A percentile compares a stretch with the other conserved stretches of the same genome.
Conservation (phyloP, 1,140 invertebrate genomes). For the Conopomorpha cramerella region DNA sequence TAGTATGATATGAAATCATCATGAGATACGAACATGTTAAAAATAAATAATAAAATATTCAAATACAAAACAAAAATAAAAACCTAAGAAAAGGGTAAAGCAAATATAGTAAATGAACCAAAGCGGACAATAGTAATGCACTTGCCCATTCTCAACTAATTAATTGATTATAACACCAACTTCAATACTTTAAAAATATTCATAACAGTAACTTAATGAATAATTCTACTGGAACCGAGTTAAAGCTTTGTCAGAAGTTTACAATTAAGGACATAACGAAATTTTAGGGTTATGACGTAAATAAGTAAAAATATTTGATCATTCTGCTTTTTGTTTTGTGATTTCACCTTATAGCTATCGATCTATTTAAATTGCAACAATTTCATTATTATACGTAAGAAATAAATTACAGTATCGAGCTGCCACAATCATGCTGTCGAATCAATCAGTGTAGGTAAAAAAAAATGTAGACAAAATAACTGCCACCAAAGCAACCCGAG, state of each 20-base stretch:
- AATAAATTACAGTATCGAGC: no score
- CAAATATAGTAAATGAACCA: slow-evolving; percentile 44
- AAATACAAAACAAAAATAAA: slow-evolving; percentile 56
- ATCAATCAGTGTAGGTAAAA: no score
- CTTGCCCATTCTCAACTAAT: slow-evolving; percentile 52
- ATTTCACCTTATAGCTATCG: no score
- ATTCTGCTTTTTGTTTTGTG: slow-evolving; percentile 23
- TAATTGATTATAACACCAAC: slow-evolving; percentile 58
- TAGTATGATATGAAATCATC: no score
- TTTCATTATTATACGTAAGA: no score
- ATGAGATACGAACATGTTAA: slow-evolving; percentile 32
- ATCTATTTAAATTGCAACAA: no score
- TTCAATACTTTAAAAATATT: slow-evolving; percentile 45
- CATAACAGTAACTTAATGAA: slow-evolving; percentile 59
- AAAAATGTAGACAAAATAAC: slow-evolving; percentile 13
- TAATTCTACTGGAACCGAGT: slow-evolving; percentile 59
- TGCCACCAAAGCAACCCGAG: slow-evolving; percentile 47
- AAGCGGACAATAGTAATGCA: slow-evolving; percentile 56
- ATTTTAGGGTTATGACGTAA: slow-evolving; percentile 50
- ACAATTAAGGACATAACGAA: slow-evolving; percentile 59
- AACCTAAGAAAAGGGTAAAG: slow-evolving; percentile 42
- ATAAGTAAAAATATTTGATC: slow-evolving; percentile 60
- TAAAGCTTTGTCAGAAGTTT: slow-evolving; percentile 58
- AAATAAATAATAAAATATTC: slow-evolving; percentile 60
- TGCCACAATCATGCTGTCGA: slow-evolving; percentile 5